Evolutionary conservation across 2,888 invertebrate genomes (phyloP), one percentile per base, ranked within the genome.

Genomic region (Leucozona laternaria): DNA sequence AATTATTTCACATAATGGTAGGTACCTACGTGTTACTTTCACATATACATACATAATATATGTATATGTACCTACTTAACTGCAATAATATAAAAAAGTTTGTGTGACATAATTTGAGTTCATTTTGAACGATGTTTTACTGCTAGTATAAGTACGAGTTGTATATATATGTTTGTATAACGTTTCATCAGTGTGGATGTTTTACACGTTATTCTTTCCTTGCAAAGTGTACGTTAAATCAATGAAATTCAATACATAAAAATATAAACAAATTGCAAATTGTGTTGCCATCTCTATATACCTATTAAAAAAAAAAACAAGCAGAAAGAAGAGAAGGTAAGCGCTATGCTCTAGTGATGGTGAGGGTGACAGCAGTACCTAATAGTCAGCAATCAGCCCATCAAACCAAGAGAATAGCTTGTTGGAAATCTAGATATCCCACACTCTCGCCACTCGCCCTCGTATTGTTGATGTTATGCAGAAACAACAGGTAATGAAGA

Each of bases 401-500:
- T 11, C 15, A 45, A 58, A 20, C 28, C 48, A 48, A 71, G 53
- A 84, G 84, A 76, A 76, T 79, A 68, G 76, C 80, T 80, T 77
- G 80, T 17, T 85, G 45, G 25, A 80, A 80, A 76, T 85, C 80
- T 22, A 77, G 77, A 80, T 77, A 85, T 81, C 85, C 84, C 84
- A 85, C 85, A 81, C 85, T 85, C 77, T 81, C 77, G 73, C 68
- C 81, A 68, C 77, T 81, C 77, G 73, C 68, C 81, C 72, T 81
- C 57, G 58, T 81, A n/a, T n/a, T n/a, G 45, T 48, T 64, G 45
- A 64, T 48, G 57, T 60, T 85, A 80, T 68, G 43, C 57, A 79
- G 70, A 45, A 57, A 22, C 37, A 53, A 11, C 6, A 37, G 43
- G 43, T n/a, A 55, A 34, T 58, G 48, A 72, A 28, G n/a, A 34